These are phyloP conservation scores for Rhodinocichla rosea DNA, from an alignment of 2,113 vertebrate genomes.

Conservation along the genomic window DNA sequence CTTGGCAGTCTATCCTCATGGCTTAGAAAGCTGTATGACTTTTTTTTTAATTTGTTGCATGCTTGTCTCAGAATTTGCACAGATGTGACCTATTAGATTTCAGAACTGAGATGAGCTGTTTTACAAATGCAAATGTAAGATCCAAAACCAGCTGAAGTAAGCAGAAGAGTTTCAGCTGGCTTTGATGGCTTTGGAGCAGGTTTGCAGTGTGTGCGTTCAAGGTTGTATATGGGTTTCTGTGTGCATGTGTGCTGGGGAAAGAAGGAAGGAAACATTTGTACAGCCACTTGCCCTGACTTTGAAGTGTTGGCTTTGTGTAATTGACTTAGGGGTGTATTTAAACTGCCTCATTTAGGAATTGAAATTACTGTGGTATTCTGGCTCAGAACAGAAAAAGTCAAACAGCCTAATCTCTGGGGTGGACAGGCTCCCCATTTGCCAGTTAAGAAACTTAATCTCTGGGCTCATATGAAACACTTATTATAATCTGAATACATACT, in stretches of 20 bases:
- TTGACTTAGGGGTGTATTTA: neutral
- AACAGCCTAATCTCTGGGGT: neutral
- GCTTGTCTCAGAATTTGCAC: neutral
- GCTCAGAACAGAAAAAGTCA: neutral
- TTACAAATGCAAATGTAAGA: neutral
- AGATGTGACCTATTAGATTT: neutral
- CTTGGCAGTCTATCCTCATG: neutral
- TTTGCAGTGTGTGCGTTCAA: neutral
- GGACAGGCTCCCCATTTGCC: neutral
- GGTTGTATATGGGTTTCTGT: neutral
- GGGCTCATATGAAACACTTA: neutral
- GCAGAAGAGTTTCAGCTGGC: neutral
- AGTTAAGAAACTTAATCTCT: neutral
- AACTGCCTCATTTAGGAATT: neutral
- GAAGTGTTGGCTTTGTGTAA: neutral
- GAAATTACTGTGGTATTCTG: conserved; percentile 1
- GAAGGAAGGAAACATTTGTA: neutral
- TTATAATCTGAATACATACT: neutral
- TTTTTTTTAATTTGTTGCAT: neutral
- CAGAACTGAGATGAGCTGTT: neutral
- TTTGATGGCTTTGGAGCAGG: neutral
- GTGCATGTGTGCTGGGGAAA: neutral
- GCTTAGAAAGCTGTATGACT: neutral
- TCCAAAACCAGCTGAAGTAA: neutral
- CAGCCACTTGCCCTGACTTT: neutral